phyloP scores from a whole-genome alignment of 1,140 invertebrate genomes.

The Alviniconcha marisindica region DNA sequence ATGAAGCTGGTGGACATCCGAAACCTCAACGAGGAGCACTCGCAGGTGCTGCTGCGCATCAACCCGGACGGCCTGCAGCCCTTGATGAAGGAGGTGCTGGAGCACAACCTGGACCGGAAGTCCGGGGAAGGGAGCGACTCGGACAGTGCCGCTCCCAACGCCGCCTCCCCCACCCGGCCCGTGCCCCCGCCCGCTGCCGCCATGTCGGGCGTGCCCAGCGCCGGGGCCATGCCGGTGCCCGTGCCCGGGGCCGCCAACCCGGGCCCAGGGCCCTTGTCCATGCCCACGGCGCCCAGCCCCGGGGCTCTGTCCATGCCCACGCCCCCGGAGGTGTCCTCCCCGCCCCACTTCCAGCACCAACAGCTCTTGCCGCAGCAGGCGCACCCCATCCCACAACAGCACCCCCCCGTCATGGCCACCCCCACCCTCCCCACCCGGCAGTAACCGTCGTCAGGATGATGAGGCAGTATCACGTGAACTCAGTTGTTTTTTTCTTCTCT shows the following conservation, averaged over 20 bases:
- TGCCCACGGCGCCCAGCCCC: not conserved
- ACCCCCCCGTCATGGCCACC: not conserved
- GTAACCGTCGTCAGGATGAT: too few relatives aligned
- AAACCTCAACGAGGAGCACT: constrained; percentile 79
- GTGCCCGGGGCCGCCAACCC: not conserved
- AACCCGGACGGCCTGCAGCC: constrained; percentile 76
- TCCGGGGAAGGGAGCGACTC: constrained; percentile 28
- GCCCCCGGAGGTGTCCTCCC: constrained; percentile 7
- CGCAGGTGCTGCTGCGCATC: constrained; percentile 76
- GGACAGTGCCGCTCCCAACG: constrained; percentile 9
- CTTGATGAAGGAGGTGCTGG: constrained; percentile 76
- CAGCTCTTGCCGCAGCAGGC: not conserved
- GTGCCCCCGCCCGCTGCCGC: not conserved
- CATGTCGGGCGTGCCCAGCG: not conserved
- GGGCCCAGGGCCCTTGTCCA: not conserved
- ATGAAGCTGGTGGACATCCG: constrained; percentile 79
- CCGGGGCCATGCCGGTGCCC: constrained; percentile 8
- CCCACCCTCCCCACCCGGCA: constrained; percentile 28
- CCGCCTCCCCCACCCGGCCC: not conserved
- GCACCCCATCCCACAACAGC: not conserved
- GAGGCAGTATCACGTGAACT: too few relatives aligned
- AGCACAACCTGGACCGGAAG: constrained; percentile 68
- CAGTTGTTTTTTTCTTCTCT: too few relatives aligned
- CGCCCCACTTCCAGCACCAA: constrained; percentile 21
- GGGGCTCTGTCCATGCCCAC: not conserved